Conservation (phyloP, 1,140 invertebrate genomes). For the Drosophila repletoides region DNA sequence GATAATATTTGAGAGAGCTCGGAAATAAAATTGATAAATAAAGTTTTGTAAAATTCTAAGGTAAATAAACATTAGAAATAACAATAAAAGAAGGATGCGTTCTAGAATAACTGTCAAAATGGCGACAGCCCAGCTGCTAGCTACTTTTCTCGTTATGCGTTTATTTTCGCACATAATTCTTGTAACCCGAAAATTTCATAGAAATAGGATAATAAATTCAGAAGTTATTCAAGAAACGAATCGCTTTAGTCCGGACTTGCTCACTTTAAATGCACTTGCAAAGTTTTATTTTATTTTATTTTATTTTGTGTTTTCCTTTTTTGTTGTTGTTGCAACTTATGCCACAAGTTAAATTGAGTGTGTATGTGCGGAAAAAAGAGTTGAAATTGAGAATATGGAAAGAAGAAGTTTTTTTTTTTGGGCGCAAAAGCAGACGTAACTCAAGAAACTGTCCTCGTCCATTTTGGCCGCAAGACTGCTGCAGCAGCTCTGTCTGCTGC, state of each 20-base stretch:
- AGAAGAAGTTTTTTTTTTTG: conserved; percentile 11
- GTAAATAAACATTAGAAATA: neutral
- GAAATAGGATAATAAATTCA: too few relatives aligned
- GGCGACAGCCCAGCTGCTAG: too few relatives aligned
- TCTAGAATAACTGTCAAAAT: too few relatives aligned
- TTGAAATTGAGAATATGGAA: conserved; percentile 32
- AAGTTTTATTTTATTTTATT: conserved; percentile 24
- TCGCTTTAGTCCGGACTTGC: too few relatives aligned
- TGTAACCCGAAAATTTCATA: too few relatives aligned
- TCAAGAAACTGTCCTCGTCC: conserved; percentile 38
- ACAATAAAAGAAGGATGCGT: neutral
- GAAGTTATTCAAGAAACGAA: too few relatives aligned
- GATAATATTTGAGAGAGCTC: too few relatives aligned
- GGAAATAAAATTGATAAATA: too few relatives aligned
- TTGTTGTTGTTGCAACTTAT: conserved; percentile 42
- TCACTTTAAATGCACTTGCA: conserved; percentile 33
- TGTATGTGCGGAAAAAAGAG: conserved; percentile 34
- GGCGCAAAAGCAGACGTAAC: conserved; percentile 37
- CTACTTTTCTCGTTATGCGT: too few relatives aligned
- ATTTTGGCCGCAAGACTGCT: neutral
- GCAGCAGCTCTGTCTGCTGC: neutral
- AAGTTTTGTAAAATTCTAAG: too few relatives aligned
- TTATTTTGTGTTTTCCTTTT: conserved; percentile 33
- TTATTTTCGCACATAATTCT: too few relatives aligned
- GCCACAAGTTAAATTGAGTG: conserved; percentile 67